Percentiles rank a stretch among this genome's conserved stretches.
These are phyloP conservation scores for Nephrotoma appendiculata DNA, from an alignment of 2,888 invertebrate genomes.

Conservation along the genomic window DNA sequence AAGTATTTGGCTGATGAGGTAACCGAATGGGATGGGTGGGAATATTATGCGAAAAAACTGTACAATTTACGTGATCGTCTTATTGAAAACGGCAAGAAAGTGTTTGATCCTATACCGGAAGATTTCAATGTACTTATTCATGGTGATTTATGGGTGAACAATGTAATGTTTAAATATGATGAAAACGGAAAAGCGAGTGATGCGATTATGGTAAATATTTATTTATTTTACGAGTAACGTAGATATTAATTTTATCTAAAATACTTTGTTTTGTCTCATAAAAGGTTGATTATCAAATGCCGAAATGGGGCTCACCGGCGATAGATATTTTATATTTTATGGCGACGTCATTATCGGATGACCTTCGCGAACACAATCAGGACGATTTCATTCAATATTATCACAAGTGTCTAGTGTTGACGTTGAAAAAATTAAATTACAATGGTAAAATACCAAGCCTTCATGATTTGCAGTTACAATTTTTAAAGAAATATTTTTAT, in stretches of 20 bases:
- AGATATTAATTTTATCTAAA: neutral
- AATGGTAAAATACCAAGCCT: constrained; percentile 23
- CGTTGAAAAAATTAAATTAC: constrained; percentile 20
- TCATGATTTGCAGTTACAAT: constrained; percentile 22
- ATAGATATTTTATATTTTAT: constrained; percentile 17
- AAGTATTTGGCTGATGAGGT: neutral
- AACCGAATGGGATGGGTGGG: neutral
- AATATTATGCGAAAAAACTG: constrained; percentile 7
- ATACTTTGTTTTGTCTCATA: no score
- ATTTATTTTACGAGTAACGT: neutral
- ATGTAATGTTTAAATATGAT: constrained; percentile 27
- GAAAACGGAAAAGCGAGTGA: constrained; percentile 5
- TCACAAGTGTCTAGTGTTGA: constrained; percentile 19
- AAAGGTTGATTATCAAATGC: constrained; percentile 13
- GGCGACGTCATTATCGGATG: constrained; percentile 25
- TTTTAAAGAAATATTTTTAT: constrained; percentile 18
- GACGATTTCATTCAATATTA: constrained; percentile 26
- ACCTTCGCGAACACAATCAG: constrained; percentile 22
- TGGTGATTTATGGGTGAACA: constrained; percentile 31
- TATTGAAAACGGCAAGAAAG: constrained; percentile 1
- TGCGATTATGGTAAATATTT: constrained; percentile 7
- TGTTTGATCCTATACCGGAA: neutral
- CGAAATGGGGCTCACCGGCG: constrained; percentile 9
- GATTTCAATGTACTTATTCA: constrained; percentile 27
- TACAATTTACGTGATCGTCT: neutral